Conservation (phyloP, 2,797 vertebrate species). For the Danio albolineatus region DNA sequence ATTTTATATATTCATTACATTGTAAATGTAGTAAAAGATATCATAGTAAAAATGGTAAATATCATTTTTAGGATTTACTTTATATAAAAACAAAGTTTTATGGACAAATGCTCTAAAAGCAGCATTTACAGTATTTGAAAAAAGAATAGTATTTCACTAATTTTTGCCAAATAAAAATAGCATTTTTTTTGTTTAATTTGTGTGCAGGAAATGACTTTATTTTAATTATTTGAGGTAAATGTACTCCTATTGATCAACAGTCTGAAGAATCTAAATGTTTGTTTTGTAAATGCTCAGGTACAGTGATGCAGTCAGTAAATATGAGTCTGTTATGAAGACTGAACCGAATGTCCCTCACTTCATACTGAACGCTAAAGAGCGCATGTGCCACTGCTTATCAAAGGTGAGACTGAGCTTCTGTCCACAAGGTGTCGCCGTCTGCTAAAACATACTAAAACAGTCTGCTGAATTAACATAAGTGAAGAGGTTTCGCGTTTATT, state of each 20-base stretch:
- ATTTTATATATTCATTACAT: too few relatives aligned
- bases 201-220: too few relatives aligned
- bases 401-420: constrained; percentile 77
- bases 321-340: constrained; percentile 88
- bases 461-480: background rate
- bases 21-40: too few relatives aligned
- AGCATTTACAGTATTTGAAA: background rate
- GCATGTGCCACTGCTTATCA: constrained; percentile 92
- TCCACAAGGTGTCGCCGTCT: constrained; percentile 25
- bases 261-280: background rate
- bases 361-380: constrained; percentile 87
- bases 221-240: too few relatives aligned
- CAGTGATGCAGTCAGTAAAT: constrained; percentile 90
- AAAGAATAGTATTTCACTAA: too few relatives aligned
- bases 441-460: background rate
- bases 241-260: too few relatives aligned
- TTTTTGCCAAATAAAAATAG: background rate
- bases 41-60: too few relatives aligned
- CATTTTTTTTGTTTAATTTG: background rate
- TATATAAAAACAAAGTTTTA: too few relatives aligned
- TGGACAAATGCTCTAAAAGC: background rate
- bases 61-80: too few relatives aligned
- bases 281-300: constrained; percentile 76
- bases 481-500: constrained; percentile 38
- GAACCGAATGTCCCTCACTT: constrained; percentile 87